Conservation (phyloP, 2,797 vertebrate genomes). For the Halcyon leucocephala region DNA sequence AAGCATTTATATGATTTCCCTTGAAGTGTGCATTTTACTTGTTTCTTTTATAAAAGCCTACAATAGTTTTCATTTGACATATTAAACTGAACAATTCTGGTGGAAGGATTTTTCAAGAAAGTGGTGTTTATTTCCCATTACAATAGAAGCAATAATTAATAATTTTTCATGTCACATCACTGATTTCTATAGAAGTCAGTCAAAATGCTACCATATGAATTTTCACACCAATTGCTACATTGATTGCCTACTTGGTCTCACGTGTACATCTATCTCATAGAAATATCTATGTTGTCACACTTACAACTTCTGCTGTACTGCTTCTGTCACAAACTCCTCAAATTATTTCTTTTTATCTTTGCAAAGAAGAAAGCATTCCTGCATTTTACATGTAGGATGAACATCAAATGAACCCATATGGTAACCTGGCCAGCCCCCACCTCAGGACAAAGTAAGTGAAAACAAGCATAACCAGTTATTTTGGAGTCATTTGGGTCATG, state of each 20-base stretch:
- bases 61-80: neutral
- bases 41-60: neutral
- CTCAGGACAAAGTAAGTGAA: neutral
- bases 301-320: neutral
- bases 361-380: neutral
- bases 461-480: neutral
- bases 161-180: neutral
- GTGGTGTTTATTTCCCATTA: neutral
- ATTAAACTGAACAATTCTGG: neutral
- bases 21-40: neutral
- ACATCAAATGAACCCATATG: neutral
- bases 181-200: neutral
- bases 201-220: slow-evolving; percentile 33
- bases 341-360: neutral
- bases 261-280: neutral
- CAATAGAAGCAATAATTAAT: neutral
- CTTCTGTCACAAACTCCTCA: neutral
- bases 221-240: neutral
- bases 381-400: neutral
- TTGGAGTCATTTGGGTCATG: neutral
- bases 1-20: neutral
- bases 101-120: neutral
- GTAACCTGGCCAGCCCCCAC: neutral
- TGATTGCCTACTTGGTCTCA: neutral
- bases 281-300: neutral